Evolutionary conservation across 2,797 vertebrate species (phyloP), one percentile per base, ranked within the genome.

Genomic region (Artibeus lituratus): DNA sequence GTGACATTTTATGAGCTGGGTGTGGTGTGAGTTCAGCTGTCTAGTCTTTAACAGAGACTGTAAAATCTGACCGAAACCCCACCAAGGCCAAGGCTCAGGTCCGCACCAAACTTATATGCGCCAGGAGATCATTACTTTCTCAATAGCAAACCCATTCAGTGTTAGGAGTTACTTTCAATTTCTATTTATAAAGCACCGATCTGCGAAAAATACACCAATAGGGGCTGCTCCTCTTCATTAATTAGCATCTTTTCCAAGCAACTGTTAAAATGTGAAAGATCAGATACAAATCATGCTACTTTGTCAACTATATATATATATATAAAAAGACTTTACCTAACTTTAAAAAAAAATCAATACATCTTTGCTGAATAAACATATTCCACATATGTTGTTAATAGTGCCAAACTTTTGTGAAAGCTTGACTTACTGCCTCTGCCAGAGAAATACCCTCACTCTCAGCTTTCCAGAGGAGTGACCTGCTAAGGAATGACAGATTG

Each of bases 211-310:
- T 81, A 96, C 85, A 97, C 73, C 95, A 96, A 91, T 70, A 96
- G 78, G 47, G 86, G 96, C 95, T 89, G 91, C 82, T 96, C 91
- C 94, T 97, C 97, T 96, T 97, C 97, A 95, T 97, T 98, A 97
- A 96, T 94, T 95, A 98, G 87, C 78, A 91, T 94, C 96, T 92
- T 97, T 98, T 97, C 88, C 97, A 97, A 97, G 93, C 90, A 97
- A 97, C 95, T 96, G 85, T 90, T 88, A 95, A 96, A 87, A 96
- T 94, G 97, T 95, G 97, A 97, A 96, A 98, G 88, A 96, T 97
- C 49, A 98, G 97, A 97, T 82, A 97, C 73, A 94, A 94, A 96
- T 97, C 83, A 98, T 1, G 93, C 96, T 95, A 96, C 93, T 80
- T 88, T 67, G 37, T 80, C 51, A 95, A 95, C 24, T 73, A 7